Evolutionary conservation across 1,140 invertebrate species (phyloP).

Genomic region (Cydia fagiglandana): DNA sequence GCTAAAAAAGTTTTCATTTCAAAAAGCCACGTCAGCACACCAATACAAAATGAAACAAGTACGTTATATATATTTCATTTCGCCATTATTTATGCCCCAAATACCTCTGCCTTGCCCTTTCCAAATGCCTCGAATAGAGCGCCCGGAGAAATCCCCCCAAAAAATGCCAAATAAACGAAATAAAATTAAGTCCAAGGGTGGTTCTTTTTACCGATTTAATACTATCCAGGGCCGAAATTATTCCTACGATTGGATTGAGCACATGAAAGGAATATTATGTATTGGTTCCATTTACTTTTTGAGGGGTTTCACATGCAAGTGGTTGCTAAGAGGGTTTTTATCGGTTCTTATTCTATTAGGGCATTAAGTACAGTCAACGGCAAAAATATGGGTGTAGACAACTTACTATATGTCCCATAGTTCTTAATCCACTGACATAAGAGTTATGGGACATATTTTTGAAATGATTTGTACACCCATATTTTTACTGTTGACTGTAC

Average conservation of each 20-base stretch:
- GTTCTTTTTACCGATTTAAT: slow-evolving; percentile 20
- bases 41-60: not conserved
- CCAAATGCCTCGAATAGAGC: not conserved
- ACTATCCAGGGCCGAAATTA: slow-evolving; percentile 22
- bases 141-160: not conserved
- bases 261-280: slow-evolving; percentile 24
- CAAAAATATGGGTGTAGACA: no score
- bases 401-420: no score
- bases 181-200: slow-evolving; percentile 18
- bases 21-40: not conserved
- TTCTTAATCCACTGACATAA: no score
- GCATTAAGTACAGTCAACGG: no score
- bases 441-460: no score
- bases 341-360: not conserved
- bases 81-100: slow-evolving; percentile 2
- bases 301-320: not conserved
- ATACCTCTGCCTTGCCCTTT: not conserved
- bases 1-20: no score
- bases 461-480: no score
- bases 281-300: slow-evolving; percentile 21
- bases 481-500: no score
- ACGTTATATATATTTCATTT: not conserved
- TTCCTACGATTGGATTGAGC: slow-evolving; percentile 8
- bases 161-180: slow-evolving; percentile 30
- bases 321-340: not conserved